Conservation (phyloP, 2,888 invertebrate species). For the Noctua janthina region DNA sequence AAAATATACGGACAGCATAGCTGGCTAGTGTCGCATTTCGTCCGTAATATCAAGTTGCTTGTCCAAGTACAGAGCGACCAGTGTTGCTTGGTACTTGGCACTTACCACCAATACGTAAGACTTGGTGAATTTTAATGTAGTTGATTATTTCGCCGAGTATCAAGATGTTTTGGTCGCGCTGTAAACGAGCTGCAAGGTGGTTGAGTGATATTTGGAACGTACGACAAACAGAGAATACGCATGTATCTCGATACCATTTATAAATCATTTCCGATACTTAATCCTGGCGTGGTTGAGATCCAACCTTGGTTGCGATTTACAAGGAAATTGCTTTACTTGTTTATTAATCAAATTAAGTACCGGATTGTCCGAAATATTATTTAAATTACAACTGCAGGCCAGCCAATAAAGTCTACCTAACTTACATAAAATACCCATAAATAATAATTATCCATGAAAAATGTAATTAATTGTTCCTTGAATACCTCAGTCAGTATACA, state of each 20-base stretch:
- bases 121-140: not conserved
- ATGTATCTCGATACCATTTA: slow-evolving; percentile 40
- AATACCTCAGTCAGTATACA: not conserved
- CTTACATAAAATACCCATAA: not conserved
- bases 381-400: slow-evolving; percentile 12
- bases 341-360: slow-evolving; percentile 37
- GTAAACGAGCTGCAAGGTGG: slow-evolving; percentile 72
- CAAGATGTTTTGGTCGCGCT: slow-evolving; percentile 37
- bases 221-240: slow-evolving; percentile 47
- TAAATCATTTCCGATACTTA: slow-evolving; percentile 72
- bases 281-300: slow-evolving; percentile 61
- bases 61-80: slow-evolving; percentile 43
- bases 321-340: slow-evolving; percentile 68
- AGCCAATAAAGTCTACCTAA: not conserved
- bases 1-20: slow-evolving; percentile 46
- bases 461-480: not conserved
- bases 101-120: not conserved
- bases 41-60: slow-evolving; percentile 52
- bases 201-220: slow-evolving; percentile 76
- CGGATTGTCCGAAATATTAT: slow-evolving; percentile 21
- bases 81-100: slow-evolving; percentile 28
- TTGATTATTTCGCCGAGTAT: slow-evolving; percentile 13
- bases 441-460: not conserved
- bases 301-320: slow-evolving; percentile 66
- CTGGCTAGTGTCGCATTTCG: slow-evolving; percentile 57